Percentiles rank a stretch among this genome's conserved stretches.
Evolutionary conservation across 2,888 invertebrate species (phyloP).

Genomic region (Cephus pygmeus): DNA sequence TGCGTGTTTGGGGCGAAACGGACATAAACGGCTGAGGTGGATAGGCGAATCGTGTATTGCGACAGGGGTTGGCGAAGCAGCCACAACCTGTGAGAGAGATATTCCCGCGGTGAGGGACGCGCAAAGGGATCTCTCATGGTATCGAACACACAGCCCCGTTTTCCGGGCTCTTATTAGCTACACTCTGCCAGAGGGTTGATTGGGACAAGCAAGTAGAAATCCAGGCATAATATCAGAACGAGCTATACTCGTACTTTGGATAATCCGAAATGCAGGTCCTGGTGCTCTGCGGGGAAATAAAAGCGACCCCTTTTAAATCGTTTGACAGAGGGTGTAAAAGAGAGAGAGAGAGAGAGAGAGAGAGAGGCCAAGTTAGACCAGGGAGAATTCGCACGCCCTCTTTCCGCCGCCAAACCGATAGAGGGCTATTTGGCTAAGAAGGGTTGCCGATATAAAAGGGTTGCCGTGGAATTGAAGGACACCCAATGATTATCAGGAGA

Average conservation of each 20-base stretch:
- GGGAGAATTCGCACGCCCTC: background rate
- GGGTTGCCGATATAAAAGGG: constrained; percentile 56
- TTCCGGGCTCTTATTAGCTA: background rate
- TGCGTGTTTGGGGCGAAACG: constrained; percentile 52
- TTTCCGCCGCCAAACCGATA: constrained; percentile 9
- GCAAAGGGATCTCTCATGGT: background rate
- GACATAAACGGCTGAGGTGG: constrained; percentile 45
- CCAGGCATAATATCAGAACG: background rate
- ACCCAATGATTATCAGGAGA: constrained; percentile 49
- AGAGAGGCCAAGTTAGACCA: background rate
- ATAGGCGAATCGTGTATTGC: constrained; percentile 36
- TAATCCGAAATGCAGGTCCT: background rate
- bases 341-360: constrained; percentile 18
- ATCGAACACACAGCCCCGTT: background rate
- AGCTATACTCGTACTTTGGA: background rate
- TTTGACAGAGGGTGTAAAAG: background rate
- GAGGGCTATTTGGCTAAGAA: constrained; percentile 55
- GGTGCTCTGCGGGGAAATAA: background rate
- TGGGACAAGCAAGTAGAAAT: background rate
- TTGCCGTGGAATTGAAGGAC: constrained; percentile 58
- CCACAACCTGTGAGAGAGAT: background rate
- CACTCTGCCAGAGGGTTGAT: background rate
- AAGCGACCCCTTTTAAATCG: background rate
- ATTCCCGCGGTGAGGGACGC: background rate
- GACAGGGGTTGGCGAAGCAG: constrained; percentile 18